These are phyloP conservation scores for Cantharis rustica DNA, from an alignment of 2,888 invertebrate species.

Conservation along the genomic window DNA sequence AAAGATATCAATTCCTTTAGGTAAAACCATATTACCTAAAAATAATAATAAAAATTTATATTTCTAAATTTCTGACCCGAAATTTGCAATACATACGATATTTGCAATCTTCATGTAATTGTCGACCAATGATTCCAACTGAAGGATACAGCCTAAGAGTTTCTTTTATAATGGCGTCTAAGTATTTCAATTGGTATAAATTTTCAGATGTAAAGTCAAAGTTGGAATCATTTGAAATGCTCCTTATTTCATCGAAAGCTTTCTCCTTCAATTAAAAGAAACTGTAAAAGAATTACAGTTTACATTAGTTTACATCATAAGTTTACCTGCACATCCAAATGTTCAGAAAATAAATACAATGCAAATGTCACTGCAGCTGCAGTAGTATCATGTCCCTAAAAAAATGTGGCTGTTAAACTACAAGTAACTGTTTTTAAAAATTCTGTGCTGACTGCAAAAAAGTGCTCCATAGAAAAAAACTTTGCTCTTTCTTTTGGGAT, in stretches of 20 bases:
- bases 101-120: constrained; percentile 50
- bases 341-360: constrained; percentile 53
- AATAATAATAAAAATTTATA: neutral
- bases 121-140: constrained; percentile 58
- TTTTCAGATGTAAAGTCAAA: constrained; percentile 46
- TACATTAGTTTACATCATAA: neutral
- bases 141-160: constrained; percentile 60
- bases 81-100: constrained; percentile 34
- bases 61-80: neutral
- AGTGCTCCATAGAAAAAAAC: too few relatives aligned
- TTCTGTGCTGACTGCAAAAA: too few relatives aligned
- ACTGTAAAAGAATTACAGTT: neutral
- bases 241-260: constrained; percentile 50
- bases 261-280: constrained; percentile 52
- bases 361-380: constrained; percentile 56
- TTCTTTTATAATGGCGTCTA: constrained; percentile 61
- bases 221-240: constrained; percentile 45
- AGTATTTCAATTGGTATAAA: constrained; percentile 60
- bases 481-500: too few relatives aligned
- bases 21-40: constrained; percentile 27
- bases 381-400: constrained; percentile 59
- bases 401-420: too few relatives aligned
- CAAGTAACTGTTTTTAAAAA: too few relatives aligned
- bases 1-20: constrained; percentile 53
- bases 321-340: neutral